Conservation (phyloP, 2,113 vertebrate species). For the Columba livia region DNA sequence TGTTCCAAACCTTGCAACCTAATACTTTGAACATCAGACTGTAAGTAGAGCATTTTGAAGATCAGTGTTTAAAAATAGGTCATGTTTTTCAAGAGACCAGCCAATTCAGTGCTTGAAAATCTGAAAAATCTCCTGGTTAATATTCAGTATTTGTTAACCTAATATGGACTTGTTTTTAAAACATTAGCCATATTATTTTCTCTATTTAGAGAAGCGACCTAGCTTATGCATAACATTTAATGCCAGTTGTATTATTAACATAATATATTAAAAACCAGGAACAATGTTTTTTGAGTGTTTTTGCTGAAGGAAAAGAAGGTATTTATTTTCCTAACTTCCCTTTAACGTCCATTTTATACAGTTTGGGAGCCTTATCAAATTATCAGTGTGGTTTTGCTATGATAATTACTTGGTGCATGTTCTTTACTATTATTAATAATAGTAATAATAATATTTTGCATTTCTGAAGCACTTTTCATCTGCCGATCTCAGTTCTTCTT, state of each 20-base stretch:
- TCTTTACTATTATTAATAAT: constrained; percentile 1
- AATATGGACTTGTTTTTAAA: constrained; percentile 1
- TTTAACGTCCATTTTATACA: background rate
- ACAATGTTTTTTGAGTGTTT: background rate
- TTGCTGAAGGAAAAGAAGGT: background rate
- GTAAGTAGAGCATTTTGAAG: constrained; percentile 68
- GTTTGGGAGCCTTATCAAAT: background rate
- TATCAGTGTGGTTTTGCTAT: background rate
- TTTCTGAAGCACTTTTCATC: constrained; percentile 63
- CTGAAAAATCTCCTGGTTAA: constrained; percentile 47
- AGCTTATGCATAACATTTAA: background rate
- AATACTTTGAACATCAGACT: constrained; percentile 64
- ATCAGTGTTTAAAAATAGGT: constrained; percentile 70
- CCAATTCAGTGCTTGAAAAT: constrained; percentile 32
- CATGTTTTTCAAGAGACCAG: constrained; percentile 62
- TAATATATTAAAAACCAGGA: background rate
- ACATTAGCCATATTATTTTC: constrained; percentile 8
- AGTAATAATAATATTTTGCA: constrained; percentile 59
- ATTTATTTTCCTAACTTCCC: background rate
- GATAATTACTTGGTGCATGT: constrained; percentile 1
- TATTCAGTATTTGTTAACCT: constrained; percentile 30
- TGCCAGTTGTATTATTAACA: background rate
- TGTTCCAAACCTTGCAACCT: constrained; percentile 62
- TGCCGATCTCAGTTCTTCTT: constrained; percentile 26
- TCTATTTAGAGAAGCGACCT: background rate